Percentiles rank a stretch among this genome's conserved stretches.
These are phyloP conservation scores for Leptopterna dolabrata DNA, from an alignment of 2,888 invertebrate species.

Conservation along the genomic window DNA sequence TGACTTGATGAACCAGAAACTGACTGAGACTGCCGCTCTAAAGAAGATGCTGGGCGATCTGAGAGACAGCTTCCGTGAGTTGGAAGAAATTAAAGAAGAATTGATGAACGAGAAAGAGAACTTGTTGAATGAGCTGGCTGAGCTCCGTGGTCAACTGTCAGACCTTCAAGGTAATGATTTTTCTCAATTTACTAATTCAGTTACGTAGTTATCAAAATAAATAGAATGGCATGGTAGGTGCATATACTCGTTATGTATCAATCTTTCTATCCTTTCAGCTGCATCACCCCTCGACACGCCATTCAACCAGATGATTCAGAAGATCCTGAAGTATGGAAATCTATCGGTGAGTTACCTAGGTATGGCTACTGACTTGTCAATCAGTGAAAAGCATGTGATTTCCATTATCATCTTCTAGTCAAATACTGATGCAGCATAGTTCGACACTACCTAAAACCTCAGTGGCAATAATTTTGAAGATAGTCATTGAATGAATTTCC, in stretches of 20 bases:
- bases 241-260: too few species aligned
- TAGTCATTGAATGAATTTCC: too few species aligned
- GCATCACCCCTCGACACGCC: conserved; percentile 47
- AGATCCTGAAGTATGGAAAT: conserved; percentile 52
- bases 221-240: too few species aligned
- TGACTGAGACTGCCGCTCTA: conserved; percentile 17
- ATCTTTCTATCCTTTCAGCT: neutral
- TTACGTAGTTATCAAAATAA: neutral
- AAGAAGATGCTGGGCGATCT: neutral
- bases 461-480: too few species aligned
- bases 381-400: too few species aligned
- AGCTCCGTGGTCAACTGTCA: conserved; percentile 2
- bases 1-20: neutral
- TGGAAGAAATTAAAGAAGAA: conserved; percentile 41
- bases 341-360: conserved; percentile 47
- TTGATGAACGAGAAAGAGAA: conserved; percentile 36
- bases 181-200: neutral
- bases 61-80: conserved; percentile 20
- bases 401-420: too few species aligned
- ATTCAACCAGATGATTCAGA: conserved; percentile 52
- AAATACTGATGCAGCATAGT: too few species aligned
- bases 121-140: conserved; percentile 32
- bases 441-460: too few species aligned
- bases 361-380: too few species aligned
- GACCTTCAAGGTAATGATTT: neutral